Base-by-base conservation (phyloP, 1,140 invertebrate genomes). In the Polypedilum vanderplanki region DNA sequence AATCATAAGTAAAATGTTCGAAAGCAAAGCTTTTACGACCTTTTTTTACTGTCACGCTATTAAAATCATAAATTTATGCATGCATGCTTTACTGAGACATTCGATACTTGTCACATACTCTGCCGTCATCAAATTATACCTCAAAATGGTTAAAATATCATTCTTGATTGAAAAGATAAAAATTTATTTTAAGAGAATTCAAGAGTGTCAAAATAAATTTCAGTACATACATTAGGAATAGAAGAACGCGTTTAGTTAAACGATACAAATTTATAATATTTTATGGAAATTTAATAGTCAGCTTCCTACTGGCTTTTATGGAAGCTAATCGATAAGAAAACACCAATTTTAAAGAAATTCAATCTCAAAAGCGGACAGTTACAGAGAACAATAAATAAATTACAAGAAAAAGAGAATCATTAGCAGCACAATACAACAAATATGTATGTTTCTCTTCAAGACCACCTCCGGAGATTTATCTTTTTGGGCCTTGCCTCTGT, bases 321-420 rank as follows among this genome's bases (percentile, higher is more conserved):
- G 46, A 57, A 57, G 46, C 46, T 70, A 70, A 18, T 70, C 20
- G 65, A 70, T 70, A 70, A 57, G 46, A 57, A 57, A 70, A 70
- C 64, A 67, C 10, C 65, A 70, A 70, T 18, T 15, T 57, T 57
- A 15, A 70, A 18, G 65, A 20, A 70, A 22, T 18, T 70, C 17
- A 18, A 70, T 70, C 20, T 18, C n/a, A 17, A 67, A n/a, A 67
- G 41, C 9, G 41, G n/a, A 57, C 12, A 57, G 46, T 12, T 57
- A 3, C 46, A 57, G n/a, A 18, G 65, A 70, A 70, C 65, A 70
- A 70, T 70, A 70, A 70, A 70, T 70, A 70, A 70, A 70, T 70
- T 20, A 18, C 15, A 7, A 1, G 20, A 70, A 18, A 70, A n/a
- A 20, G 20, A 70, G 20, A 70, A 70, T 70, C 65, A 70, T 70